Base-by-base conservation (phyloP, 2,113 vertebrate species). In the Hiodon alosoides region DNA sequence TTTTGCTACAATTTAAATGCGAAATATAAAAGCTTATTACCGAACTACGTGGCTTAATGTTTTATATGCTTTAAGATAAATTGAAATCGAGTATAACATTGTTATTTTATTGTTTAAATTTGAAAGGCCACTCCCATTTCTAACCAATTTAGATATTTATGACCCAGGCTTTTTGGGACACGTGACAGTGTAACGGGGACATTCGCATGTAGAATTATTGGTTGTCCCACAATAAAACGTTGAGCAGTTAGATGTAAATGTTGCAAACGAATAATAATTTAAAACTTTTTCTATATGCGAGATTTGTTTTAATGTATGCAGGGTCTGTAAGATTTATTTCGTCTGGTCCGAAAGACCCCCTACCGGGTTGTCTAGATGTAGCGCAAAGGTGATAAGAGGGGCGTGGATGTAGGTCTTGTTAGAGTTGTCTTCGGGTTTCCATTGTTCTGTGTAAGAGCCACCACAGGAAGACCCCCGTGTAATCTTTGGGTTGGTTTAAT, bases 121-220 rank as follows among this genome's bases (percentile, higher is more conserved):
- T 4, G 55, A 67, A 69, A 55, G 55, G 54, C 73, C 73, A 75
- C 73, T 75, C 73, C 73, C 73, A 66, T 75, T 59, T 58, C 47
- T 4, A 50, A 17, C 13, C 64, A 58, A 53, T 67, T 67, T 14
- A 50, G 46, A 48, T 67, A 67, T 55, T 31, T 13, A 67, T 46
- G 73, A 46, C 54, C 65, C 48, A 9, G 14, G 73, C 13, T 68
- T 68, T 14, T 57, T 54, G 5, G 55, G 46, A 52, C 3, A 50
- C 14, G 65, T 68, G 64, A 66, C 73, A 48, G 54, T 5, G 46
- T 62, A 68, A 67, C 8, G 65, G 65, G 47, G 73, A 47, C 54
- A 13, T 65, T 51, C 65, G 14, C 59, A 65, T 61, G 52, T 67
- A 52, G 14, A 9, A 60, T 17, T 48, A 48, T 66, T n/a, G 10